Base-by-base conservation (phyloP, 37 sponge, comb jelly and placozoan species). In the Diacarnus erythraeanus region DNA sequence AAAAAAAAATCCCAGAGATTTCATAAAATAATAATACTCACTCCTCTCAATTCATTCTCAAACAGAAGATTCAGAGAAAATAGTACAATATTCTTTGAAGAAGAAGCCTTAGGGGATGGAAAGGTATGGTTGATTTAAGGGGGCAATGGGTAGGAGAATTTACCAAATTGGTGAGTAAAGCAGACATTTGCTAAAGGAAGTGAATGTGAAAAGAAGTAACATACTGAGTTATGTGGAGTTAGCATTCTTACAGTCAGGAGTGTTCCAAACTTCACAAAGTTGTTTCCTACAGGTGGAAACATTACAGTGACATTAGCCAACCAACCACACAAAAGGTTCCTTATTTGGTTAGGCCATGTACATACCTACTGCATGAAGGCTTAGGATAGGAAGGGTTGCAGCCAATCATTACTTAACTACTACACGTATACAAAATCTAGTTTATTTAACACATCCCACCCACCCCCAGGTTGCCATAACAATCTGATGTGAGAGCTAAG, bases 21-120 rank as follows among this genome's bases (percentile, higher is more conserved):
- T 3, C 6, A 17, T 25, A 38, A 40, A 38, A 44, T 26, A 57
- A 59, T 17, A 2, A 3, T 2, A 81, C 92, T 83, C 44, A 91
- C 92, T 26, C 88, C 88, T 71, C 83, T 83, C 44, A 91, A 80
- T 29, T 91, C 92, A 34, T 83, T 91, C 25, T 91, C 92, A 84
- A 84, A 87, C 31, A 91, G 47, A 38, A 87, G 58, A 38, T 86
- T 87, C 26, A 91, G 71, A 33, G 92, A 91, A 59, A 75, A 83
- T 26, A 68, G 30, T 0, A 87, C 38, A 23, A 91, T 87, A 57
- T 86, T 87, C 71, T 68, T 83, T 20, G 85, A 78, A 4, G 92
- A 87, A 12, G 77, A 60, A 26, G 69, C 79, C 92, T 91, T 38
- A 0, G 56, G 57, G 6, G 30, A 30, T 44, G 23, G 20, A 54